A percentile compares a stretch with the other conserved stretches of the same genome.
Evolutionary conservation across 2,797 vertebrate genomes (phyloP).

Genomic region (Arnoldichthys spilopterus): DNA sequence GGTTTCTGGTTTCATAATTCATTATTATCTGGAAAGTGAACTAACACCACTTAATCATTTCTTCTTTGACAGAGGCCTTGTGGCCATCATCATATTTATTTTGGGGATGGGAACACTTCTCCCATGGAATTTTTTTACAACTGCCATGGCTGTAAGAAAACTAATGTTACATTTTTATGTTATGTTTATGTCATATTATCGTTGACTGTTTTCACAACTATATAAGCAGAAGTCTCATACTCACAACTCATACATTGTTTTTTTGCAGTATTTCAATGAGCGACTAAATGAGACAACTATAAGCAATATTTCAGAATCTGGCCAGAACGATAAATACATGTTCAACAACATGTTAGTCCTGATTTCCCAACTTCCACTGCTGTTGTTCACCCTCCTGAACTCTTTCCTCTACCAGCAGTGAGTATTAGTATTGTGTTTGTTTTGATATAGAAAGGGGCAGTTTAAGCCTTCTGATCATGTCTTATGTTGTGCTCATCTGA

Average conservation of each 20-base stretch:
- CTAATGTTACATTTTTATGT: background rate
- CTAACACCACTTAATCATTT: no score
- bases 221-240: background rate
- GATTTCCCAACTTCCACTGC: slow-evolving; percentile 75
- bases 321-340: slow-evolving; percentile 45
- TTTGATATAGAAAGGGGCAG: no score
- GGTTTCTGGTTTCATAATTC: background rate
- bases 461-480: background rate
- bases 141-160: slow-evolving; percentile 78
- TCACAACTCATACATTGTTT: background rate
- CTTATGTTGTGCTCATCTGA: background rate
- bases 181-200: background rate
- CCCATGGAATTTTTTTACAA: slow-evolving; percentile 91
- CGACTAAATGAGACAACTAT: slow-evolving; percentile 54
- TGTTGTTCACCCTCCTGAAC: slow-evolving; percentile 79
- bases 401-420: slow-evolving; percentile 79
- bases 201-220: background rate
- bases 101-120: slow-evolving; percentile 84
- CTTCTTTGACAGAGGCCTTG: slow-evolving; percentile 51
- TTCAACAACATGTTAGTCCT: slow-evolving; percentile 79
- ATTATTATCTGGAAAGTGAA: no score
- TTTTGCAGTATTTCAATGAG: slow-evolving; percentile 72
- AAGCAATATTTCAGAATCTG: slow-evolving; percentile 7
- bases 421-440: no score
- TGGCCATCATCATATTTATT: slow-evolving; percentile 81